Conservation (phyloP, 53 echinoderm and acorn worm genomes). For the Arbacia lixula region DNA sequence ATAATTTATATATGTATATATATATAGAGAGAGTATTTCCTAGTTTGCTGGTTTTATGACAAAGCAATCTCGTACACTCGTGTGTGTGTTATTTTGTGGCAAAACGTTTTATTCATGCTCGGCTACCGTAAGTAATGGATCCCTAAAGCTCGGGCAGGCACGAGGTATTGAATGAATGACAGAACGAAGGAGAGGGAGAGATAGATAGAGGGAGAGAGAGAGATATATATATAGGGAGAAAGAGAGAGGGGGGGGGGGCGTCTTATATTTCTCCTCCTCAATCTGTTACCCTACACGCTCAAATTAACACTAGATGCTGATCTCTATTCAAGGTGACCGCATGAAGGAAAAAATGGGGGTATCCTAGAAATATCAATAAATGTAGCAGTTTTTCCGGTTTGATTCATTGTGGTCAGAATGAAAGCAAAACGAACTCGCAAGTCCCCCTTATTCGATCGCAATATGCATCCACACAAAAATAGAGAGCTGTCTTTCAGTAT, state of each 20-base stretch:
- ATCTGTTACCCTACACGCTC: constrained; percentile 39
- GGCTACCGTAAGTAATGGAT: constrained; percentile 7
- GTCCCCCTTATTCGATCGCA: not conserved
- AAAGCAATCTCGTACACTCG: too few relatives aligned
- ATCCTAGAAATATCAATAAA: constrained; percentile 32
- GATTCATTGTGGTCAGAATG: constrained; percentile 22
- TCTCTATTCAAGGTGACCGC: constrained; percentile 19
- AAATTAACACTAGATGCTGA: constrained; percentile 33
- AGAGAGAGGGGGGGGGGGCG: too few relatives aligned
- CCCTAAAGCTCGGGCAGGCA: not conserved
- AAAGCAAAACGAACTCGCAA: constrained; percentile 23
- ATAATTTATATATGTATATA: too few relatives aligned
- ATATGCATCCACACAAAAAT: constrained; percentile 4
- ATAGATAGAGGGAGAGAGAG: too few relatives aligned
- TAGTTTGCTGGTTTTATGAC: too few relatives aligned
- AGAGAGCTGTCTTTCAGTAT: constrained; percentile 4
- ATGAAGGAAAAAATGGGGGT: constrained; percentile 8
- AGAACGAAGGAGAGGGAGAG: too few relatives aligned
- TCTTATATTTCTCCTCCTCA: too few relatives aligned
- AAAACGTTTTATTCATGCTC: constrained; percentile 60
- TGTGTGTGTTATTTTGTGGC: constrained; percentile 54
- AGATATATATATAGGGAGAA: too few relatives aligned
- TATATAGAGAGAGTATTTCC: too few relatives aligned
- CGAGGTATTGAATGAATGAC: too few relatives aligned
- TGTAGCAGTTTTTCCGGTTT: constrained; percentile 41